Conservation (phyloP, 2,113 vertebrate genomes). For the Anarhynchus alexandrinus region DNA sequence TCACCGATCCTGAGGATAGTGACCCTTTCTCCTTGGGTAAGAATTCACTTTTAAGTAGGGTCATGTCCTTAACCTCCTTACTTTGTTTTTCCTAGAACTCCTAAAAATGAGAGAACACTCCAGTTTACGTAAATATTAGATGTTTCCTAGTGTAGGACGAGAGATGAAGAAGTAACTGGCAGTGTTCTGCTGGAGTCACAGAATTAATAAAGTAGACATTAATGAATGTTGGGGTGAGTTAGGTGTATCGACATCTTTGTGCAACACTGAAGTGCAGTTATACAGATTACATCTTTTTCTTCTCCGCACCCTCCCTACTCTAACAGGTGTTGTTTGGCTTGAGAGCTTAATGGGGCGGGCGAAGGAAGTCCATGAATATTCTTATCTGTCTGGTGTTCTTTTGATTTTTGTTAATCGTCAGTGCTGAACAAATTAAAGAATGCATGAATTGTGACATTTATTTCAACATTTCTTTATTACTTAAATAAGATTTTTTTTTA, state of each 20-base stretch:
- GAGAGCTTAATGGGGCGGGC: background rate
- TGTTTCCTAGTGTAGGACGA: background rate
- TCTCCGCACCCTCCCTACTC: too few species aligned
- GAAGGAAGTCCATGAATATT: background rate
- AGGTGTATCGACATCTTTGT: background rate
- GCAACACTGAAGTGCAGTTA: background rate
- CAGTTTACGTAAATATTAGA: background rate
- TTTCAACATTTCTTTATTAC: background rate
- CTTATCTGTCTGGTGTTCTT: background rate
- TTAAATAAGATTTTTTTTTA: background rate
- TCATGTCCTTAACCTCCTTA: background rate
- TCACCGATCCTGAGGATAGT: background rate
- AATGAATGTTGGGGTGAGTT: background rate
- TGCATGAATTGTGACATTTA: background rate
- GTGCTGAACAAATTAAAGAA: background rate
- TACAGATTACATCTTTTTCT: background rate
- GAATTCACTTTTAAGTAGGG: background rate
- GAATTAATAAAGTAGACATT: background rate
- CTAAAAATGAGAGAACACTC: background rate
- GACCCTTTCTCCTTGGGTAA: background rate
- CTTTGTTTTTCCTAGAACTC: background rate
- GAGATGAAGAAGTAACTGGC: background rate
- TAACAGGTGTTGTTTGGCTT: background rate
- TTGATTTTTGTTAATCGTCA: background rate
- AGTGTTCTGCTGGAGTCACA: background rate